phyloP scores from a whole-genome alignment of 2,888 invertebrate genomes.

The Oligia strigilis region DNA sequence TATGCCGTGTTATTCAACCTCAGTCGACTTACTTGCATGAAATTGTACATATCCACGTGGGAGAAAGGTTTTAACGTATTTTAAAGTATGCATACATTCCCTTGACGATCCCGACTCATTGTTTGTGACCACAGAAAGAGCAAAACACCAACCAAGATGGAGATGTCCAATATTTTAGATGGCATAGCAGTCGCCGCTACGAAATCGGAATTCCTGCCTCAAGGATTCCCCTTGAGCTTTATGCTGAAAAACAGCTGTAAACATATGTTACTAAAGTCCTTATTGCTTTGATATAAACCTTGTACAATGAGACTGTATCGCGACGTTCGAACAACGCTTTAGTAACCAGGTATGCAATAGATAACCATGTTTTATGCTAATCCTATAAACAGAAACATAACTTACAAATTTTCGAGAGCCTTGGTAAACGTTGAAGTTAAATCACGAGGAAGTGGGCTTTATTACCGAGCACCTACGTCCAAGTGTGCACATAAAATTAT shows the following conservation, averaged over 20 bases:
- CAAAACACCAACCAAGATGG: constrained; percentile 89
- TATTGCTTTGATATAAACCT: constrained; percentile 72
- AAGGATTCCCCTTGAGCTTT: constrained; percentile 78
- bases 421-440: constrained; percentile 73
- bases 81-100: constrained; percentile 89
- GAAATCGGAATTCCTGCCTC: constrained; percentile 87
- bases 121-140: constrained; percentile 88
- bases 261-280: constrained; percentile 74
- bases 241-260: constrained; percentile 77
- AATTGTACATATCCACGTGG: constrained; percentile 77
- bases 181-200: constrained; percentile 90
- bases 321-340: constrained; percentile 85
- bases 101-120: constrained; percentile 89
- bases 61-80: constrained; percentile 81
- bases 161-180: constrained; percentile 91
- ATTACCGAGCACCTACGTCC: constrained; percentile 75
- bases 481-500: constrained; percentile 82
- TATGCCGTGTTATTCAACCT: constrained; percentile 43
- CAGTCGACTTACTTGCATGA: constrained; percentile 64
- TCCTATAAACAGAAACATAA: constrained; percentile 86
- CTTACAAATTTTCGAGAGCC: constrained; percentile 87
- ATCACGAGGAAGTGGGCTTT: constrained; percentile 77
- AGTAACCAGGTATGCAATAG: constrained; percentile 88
- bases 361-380: constrained; percentile 89
- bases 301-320: constrained; percentile 82